phyloP scores from a whole-genome alignment of 2,888 invertebrate genomes.

The Linnaemya vulpina region DNA sequence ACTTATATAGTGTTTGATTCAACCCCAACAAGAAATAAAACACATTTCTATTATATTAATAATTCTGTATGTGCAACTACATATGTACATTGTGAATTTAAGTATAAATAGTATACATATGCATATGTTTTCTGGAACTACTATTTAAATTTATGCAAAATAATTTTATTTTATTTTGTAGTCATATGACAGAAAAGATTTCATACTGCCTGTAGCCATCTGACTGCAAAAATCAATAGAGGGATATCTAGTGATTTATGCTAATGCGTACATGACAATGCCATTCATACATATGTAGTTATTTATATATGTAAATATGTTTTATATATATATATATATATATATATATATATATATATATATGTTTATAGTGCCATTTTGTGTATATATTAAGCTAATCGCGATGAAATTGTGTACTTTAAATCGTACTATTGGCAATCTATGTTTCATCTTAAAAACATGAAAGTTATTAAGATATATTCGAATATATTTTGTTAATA shows the following conservation, averaged over 20 bases:
- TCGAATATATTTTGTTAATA: neutral
- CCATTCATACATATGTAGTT: neutral
- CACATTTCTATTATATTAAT: constrained; percentile 2
- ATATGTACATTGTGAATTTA: neutral
- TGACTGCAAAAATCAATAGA: constrained; percentile 72
- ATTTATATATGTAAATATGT: neutral
- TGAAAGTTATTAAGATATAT: neutral
- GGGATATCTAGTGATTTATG: constrained; percentile 66
- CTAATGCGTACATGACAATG: neutral
- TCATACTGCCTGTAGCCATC: constrained; percentile 71
- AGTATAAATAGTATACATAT: neutral
- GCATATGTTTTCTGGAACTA: constrained; percentile 27
- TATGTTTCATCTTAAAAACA: neutral
- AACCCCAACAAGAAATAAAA: constrained; percentile 45
- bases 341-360: neutral
- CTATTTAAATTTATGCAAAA: constrained; percentile 29
- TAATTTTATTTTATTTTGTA: constrained; percentile 63
- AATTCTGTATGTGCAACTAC: neutral
- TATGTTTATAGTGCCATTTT: neutral
- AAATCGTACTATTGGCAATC: neutral
- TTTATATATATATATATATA: neutral
- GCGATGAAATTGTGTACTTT: neutral
- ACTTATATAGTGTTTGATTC: neutral
- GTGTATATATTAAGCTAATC: neutral
- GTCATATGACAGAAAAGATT: constrained; percentile 71